Base-by-base conservation (phyloP, 2,113 vertebrate genomes). In the Neogale vison region DNA sequence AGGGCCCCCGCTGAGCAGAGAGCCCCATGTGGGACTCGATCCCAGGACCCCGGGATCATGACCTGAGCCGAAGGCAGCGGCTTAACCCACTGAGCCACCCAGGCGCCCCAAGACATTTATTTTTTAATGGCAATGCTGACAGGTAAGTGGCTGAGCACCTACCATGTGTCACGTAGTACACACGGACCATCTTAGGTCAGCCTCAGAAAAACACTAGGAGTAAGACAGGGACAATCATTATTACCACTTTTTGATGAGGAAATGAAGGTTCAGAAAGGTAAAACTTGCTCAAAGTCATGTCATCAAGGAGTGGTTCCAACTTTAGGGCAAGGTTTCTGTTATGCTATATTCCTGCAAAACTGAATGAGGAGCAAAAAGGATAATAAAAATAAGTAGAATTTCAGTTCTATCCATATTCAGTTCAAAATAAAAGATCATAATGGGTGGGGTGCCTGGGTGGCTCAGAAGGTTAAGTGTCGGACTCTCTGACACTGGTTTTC, bases 381-480 rank as follows among this genome's bases (percentile, higher is more conserved):
- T 84, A 94, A 81, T 67, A 45, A 52, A 87, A 96, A 89, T 55
- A 67, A 79, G 52, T 20, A 76, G 61, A 82, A 81, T 92, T 83
- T 95, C 39, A 39, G 39, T 69, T 39, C 55, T 65, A 74, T 31
- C 52, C 79, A 50, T 93, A 90, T 65, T 72, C 34, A 74, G 36
- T 65, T 91, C 69, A 88, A 36, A 13, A 57, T 72, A 92, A 82
- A 87, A 74, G 36, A 79, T 10, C 0, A 0, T 45, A 76, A 77
- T 39, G 59, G 26, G 80, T 42, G 34, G 65, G 6, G 18, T 3
- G 3, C 17, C 34, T 69, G 67, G 34, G 67, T 69, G 67, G 67
- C 18, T 69, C 67, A 36, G 67, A 21, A 3, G 9, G n/a, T 69
- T 69, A n/a, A 36, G 4, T n/a, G 7, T n/a, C 31, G n/a, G 67